These are phyloP conservation scores for Drosophila trapezifrons DNA, from an alignment of 1,140 invertebrate species.

Conservation along the genomic window DNA sequence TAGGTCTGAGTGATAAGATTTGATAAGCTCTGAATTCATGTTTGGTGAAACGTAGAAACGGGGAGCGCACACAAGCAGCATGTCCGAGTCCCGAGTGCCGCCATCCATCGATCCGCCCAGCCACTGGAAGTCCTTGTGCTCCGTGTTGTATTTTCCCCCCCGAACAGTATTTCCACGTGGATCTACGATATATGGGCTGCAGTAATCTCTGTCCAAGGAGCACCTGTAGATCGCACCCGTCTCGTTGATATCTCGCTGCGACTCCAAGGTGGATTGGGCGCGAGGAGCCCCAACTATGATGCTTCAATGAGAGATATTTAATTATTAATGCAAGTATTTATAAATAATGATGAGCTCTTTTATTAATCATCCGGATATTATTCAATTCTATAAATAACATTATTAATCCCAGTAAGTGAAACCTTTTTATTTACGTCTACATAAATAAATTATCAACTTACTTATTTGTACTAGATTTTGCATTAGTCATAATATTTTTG, in stretches of 20 bases:
- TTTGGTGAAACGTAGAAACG: slow-evolving; percentile 49
- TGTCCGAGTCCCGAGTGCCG: slow-evolving; percentile 63
- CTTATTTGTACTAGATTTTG: no score
- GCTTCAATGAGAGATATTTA: slow-evolving; percentile 27
- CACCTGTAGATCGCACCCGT: slow-evolving; percentile 79
- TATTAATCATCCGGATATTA: no score
- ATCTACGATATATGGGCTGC: slow-evolving; percentile 72
- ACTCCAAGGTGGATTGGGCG: slow-evolving; percentile 71
- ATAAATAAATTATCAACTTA: no score
- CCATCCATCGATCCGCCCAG: slow-evolving; percentile 81
- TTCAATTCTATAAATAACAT: no score
- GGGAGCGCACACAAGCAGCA: slow-evolving; percentile 76
- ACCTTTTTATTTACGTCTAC: no score
- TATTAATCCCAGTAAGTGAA: no score
- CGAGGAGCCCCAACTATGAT: slow-evolving; percentile 79
- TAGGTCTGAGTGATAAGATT: slow-evolving; percentile 56
- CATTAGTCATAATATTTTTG: not conserved
- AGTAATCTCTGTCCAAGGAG: slow-evolving; percentile 43
- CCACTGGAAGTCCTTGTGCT: slow-evolving; percentile 70
- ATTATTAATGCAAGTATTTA: not conserved
- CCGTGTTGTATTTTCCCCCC: slow-evolving; percentile 52
- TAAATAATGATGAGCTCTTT: not conserved
- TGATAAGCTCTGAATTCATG: no score
- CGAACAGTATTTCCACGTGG: slow-evolving; percentile 36
- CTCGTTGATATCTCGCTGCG: slow-evolving; percentile 70